Evolutionary conservation across 2,113 vertebrate genomes (phyloP), one percentile per base, ranked within the genome.

Genomic region (Elgaria multicarinata): DNA sequence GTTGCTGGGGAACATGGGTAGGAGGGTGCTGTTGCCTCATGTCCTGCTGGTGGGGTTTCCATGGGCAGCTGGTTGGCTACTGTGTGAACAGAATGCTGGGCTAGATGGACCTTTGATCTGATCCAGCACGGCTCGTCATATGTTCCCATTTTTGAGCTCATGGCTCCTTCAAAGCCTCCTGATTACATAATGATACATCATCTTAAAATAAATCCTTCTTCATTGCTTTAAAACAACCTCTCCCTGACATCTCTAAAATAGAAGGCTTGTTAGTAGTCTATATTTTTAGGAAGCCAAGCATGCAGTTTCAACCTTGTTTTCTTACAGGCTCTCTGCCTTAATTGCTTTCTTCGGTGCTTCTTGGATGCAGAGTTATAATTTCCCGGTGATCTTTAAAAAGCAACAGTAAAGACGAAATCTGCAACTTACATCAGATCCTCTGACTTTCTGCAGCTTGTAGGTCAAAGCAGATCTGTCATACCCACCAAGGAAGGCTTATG

Each of bases 291-390:
- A 64, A 46, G 3, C 31, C 36, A 42, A 62, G 39, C 28, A 33
- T 69, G 81, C 72, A 72, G 71, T 53, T 66, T 88, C 33, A 74
- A 28, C 77, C 42, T 36, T 69, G 55, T 87, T 67, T 87, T 91
- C 36, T 69, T 84, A 28, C 14, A 69, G 42, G n/a, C 62, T 77
- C 46, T 5, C 31, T 12, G 62, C 31, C 39, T 78, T 26, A 31
- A 44, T 9, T 28, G 33, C 55, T 66, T 79, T 67, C 55, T 79
- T 66, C 62, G 9, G 33, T 50, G 22, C 18, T 67, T 44, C 62
- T 46, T 8, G 46, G 50, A 66, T 12, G 42, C 36, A 78, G 13
- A 62, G 62, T 22, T 84, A 64, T 84, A 71, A 77, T 69, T 89
- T 89, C 44, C 81, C 18, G 33, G 74, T 16, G 36, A 64, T 87